Evolutionary conservation across 2,888 invertebrate genomes (phyloP).

Genomic region (Petrolisthes manimaculis): DNA sequence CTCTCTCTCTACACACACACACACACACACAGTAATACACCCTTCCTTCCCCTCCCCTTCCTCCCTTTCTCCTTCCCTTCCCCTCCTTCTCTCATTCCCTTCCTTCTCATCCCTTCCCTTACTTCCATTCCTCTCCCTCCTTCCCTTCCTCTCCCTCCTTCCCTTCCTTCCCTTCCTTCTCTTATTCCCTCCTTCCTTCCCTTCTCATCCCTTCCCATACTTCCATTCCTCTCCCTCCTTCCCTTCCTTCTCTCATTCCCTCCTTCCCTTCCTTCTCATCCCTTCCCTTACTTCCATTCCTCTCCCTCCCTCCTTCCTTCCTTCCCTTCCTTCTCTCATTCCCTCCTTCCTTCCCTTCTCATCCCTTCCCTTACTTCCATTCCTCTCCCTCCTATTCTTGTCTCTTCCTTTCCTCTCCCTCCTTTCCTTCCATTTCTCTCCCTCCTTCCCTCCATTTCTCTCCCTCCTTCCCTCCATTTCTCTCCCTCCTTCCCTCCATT

Average conservation of each 20-base stretch:
- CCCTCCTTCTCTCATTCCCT: no score
- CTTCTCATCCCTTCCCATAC: no score
- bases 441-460: not conserved
- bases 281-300: no score
- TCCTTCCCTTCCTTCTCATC: no score
- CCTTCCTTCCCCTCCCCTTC: not conserved
- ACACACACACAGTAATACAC: no score
- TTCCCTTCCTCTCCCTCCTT: not conserved
- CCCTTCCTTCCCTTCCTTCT: not conserved
- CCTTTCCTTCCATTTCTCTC: not conserved
- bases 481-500: not conserved
- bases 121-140: no score
- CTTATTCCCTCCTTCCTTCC: no score
- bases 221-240: not conserved
- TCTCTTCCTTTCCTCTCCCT: constrained; percentile 5
- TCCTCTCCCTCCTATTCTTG: no score
- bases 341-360: not conserved
- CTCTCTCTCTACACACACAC: no score
- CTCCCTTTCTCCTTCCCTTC: constrained; percentile 1
- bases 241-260: not conserved
- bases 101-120: no score
- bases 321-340: not conserved
- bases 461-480: not conserved
- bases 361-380: no score
- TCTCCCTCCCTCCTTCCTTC: not conserved